Percentiles rank a stretch among this genome's conserved stretches.
Conservation (phyloP, 2,113 vertebrate genomes). For the Tympanuchus pallidicinctus region DNA sequence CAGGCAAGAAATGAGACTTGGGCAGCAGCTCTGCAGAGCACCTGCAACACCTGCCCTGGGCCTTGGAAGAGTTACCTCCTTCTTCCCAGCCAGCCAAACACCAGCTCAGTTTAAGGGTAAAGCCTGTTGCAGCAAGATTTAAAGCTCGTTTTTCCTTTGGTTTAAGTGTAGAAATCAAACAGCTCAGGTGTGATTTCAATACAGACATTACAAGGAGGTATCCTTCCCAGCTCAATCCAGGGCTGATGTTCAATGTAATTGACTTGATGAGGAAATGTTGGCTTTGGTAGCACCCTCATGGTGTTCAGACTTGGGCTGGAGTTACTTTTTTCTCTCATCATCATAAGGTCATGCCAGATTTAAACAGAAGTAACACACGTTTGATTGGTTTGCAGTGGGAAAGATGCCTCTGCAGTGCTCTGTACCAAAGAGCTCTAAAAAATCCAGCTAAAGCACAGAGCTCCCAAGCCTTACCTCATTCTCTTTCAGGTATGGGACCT, state of each 20-base stretch:
- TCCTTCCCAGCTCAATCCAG: background rate
- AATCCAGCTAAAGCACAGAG: background rate
- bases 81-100: background rate
- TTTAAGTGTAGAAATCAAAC: slow-evolving; percentile 22
- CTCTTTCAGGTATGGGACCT: background rate
- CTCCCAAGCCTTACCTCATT: background rate
- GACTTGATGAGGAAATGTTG: background rate
- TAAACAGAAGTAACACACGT: background rate
- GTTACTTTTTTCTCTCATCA: background rate
- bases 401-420: background rate
- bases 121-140: background rate
- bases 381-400: background rate
- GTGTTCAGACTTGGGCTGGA: background rate
- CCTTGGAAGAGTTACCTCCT: background rate
- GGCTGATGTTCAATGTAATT: background rate
- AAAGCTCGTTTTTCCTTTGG: slow-evolving; percentile 53
- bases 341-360: background rate
- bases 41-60: background rate
- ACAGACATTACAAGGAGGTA: background rate
- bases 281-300: background rate
- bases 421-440: background rate
- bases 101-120: background rate
- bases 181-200: background rate
- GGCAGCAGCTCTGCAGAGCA: background rate
- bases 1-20: background rate